These are phyloP conservation scores for Crocuta crocuta DNA, from an alignment of 2,113 vertebrate species.

Conservation along the genomic window DNA sequence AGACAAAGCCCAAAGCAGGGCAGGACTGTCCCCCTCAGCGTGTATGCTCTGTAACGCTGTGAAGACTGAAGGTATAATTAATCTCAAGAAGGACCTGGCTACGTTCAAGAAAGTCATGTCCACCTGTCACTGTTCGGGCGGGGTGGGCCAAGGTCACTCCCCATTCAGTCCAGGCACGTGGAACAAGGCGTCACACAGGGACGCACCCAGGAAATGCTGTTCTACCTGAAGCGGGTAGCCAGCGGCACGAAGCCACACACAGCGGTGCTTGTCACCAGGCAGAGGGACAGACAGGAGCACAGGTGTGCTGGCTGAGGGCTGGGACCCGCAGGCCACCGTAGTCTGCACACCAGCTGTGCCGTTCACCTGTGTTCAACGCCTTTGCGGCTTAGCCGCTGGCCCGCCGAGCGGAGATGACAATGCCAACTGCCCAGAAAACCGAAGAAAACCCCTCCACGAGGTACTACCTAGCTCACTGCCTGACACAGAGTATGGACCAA, in stretches of 20 bases:
- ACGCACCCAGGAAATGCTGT: too few relatives aligned
- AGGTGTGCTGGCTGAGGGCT: accelerated
- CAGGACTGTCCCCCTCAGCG: neutral
- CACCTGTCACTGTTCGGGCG: neutral
- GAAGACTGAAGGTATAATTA: neutral
- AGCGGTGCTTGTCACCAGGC: accelerated
- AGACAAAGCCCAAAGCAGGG: too few relatives aligned
- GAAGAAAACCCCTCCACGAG: neutral
- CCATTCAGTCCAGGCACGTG: neutral
- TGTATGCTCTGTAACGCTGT: neutral
- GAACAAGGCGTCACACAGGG: neutral
- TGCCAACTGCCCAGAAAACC: accelerated
- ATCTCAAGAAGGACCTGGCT: neutral
- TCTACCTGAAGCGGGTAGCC: too few relatives aligned
- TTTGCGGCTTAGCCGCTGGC: neutral
- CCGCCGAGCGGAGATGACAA: neutral
- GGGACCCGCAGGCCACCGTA: neutral
- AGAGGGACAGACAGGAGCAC: neutral
- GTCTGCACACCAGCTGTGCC: neutral
- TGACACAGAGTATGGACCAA: neutral
- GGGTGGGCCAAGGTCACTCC: neutral
- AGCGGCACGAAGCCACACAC: too few relatives aligned
- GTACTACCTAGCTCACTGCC: neutral
- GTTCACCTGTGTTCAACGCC: neutral
- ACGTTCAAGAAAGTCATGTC: too few relatives aligned